These are phyloP conservation scores for Nasonia oneida DNA, from an alignment of 2,888 invertebrate species.

Conservation along the genomic window DNA sequence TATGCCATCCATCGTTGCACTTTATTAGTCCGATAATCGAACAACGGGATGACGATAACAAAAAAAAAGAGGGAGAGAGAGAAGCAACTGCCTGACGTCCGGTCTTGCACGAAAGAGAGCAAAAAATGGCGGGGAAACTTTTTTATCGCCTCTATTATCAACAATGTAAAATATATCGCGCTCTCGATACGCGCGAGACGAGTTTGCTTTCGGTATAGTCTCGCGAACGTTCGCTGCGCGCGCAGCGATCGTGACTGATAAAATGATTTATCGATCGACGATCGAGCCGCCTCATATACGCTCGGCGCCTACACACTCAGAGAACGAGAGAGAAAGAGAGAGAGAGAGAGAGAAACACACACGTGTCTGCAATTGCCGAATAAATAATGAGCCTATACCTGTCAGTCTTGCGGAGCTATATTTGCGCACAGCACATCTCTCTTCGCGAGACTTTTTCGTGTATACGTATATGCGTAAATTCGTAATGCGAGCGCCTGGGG, in stretches of 20 bases:
- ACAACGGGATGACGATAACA: not conserved
- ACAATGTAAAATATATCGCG: slow-evolving; percentile 36
- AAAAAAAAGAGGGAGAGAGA: not conserved
- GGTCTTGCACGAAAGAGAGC: not conserved
- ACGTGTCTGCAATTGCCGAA: not conserved
- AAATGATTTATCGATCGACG: slow-evolving; percentile 41
- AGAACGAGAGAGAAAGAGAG: not conserved
- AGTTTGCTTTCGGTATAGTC: not conserved
- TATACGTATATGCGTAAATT: not conserved
- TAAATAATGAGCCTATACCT: not conserved
- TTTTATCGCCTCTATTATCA: slow-evolving; percentile 41
- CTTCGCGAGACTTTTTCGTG: not conserved
- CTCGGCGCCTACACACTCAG: not conserved
- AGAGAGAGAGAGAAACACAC: not conserved
- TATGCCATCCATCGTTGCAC: not conserved
- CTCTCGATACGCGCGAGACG: not conserved
- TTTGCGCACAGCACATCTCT: not conserved
- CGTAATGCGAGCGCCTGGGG: not conserved
- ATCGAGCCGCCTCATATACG: not conserved
- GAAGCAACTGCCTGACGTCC: not conserved
- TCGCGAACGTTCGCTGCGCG: slow-evolving; percentile 27
- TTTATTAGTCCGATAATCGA: not conserved
- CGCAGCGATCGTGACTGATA: slow-evolving; percentile 41
- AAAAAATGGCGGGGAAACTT: slow-evolving; percentile 25
- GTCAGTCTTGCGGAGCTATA: not conserved